Evolutionary conservation across 2,888 invertebrate genomes (phyloP), one percentile per base, ranked within the genome.

Genomic region (Drosophila tripunctata): DNA sequence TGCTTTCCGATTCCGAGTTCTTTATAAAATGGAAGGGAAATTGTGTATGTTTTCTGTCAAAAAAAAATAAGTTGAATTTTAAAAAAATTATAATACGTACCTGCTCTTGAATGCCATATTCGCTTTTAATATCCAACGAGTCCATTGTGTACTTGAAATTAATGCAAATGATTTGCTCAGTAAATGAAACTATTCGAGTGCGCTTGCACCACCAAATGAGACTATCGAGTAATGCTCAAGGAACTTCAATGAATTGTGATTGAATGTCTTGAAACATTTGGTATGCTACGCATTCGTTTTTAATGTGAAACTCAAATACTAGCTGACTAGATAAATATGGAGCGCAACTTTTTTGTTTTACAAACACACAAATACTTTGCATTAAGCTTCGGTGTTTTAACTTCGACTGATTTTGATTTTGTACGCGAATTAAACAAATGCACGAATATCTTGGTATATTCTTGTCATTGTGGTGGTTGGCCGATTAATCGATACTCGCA

Each of bases 121-220:
- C 52, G 24, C 17, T 24, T 17, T 54, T 54, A 17, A 54, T 54
- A 2, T 54, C 52, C 8, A 54, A 4, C 17, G 17, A 24, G 10
- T 54, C 52, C 52, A 54, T 54, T n/a, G n/a, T 43, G 21, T 3
- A 24, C 17, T 24, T 22, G 15, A 17, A 10, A 1, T 10, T 8
- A 36, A 17, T 36, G 35, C 4, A 17, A 17, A 36, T 1, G 3
- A n/a, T 6, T 30, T 30, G 17, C n/a, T 31, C 5, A 33, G 19
- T 14, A 3, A 43, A 33, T 41, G 19, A 17, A 40, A 19, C 19
- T 4, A 12, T 30, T 44, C 44, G n/a, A 44, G 44, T 44, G 30
- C 17, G 27, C 15, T 6, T 44, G 43, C 43, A 44, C 43, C 43
- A 22, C 12, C 30, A 45, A 31, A 19, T 54, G 54, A 44, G 22